A percentile compares a stretch with the other conserved stretches of the same genome.
These are phyloP conservation scores for Apistogramma diplotaenia DNA, from an alignment of 2,113 vertebrate genomes.

Conservation along the genomic window DNA sequence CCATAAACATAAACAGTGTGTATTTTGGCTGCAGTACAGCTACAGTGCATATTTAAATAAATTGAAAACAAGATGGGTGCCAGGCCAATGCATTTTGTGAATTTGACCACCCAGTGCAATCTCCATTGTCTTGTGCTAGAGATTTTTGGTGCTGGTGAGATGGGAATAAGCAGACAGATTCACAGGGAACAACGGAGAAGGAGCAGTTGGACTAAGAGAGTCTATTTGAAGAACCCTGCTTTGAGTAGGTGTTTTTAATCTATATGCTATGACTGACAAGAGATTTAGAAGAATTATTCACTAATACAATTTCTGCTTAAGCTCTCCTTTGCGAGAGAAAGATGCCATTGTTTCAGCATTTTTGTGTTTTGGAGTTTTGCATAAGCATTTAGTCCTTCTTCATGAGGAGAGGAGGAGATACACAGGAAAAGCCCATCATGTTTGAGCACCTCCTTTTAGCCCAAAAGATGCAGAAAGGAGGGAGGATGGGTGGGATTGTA, in stretches of 20 bases:
- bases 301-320: neutral
- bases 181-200: neutral
- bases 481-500: slow-evolving; percentile 31
- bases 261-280: neutral
- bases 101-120: slow-evolving; percentile 43
- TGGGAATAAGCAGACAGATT: neutral
- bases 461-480: slow-evolving; percentile 28
- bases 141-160: slow-evolving; percentile 23
- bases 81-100: slow-evolving; percentile 9
- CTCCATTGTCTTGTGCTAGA: slow-evolving; percentile 33
- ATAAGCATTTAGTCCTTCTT: slow-evolving; percentile 7
- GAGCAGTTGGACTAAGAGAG: neutral
- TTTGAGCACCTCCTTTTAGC: slow-evolving; percentile 48
- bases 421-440: slow-evolving; percentile 11
- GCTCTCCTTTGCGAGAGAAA: neutral
- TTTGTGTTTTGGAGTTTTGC: neutral
- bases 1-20: slow-evolving; percentile 12
- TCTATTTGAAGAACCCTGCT: neutral
- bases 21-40: slow-evolving; percentile 18
- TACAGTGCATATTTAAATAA: slow-evolving; percentile 27
- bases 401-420: neutral
- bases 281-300: slow-evolving; percentile 24
- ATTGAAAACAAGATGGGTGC: slow-evolving; percentile 36
- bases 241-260: slow-evolving; percentile 2
- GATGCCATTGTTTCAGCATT: slow-evolving; percentile 11